A percentile compares a stretch with the other conserved stretches of the same genome.
phyloP scores from a whole-genome alignment of 2,888 invertebrate species.

The Hydriomena furcata region DNA sequence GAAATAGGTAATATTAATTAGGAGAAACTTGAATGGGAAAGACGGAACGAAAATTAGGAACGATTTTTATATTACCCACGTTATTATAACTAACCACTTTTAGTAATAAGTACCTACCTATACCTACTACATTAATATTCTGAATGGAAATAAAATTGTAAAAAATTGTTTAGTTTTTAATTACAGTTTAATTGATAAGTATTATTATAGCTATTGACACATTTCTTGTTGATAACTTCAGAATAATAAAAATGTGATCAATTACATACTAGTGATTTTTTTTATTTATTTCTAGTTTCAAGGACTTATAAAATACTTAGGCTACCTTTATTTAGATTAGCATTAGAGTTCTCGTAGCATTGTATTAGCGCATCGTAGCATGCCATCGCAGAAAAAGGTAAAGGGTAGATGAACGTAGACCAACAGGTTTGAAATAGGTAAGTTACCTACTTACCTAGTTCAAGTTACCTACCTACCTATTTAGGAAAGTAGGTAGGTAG shows the following conservation, averaged over 20 bases:
- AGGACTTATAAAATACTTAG: no score
- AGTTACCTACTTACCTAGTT: no score
- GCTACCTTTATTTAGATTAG: no score
- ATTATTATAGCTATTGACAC: conserved; percentile 79
- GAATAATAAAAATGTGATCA: conserved; percentile 78
- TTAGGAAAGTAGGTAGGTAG: no score
- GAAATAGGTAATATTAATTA: conserved; percentile 66
- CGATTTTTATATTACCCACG: conserved; percentile 47
- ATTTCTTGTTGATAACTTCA: conserved; percentile 73
- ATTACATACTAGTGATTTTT: conserved; percentile 8
- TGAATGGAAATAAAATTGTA: conserved; percentile 62
- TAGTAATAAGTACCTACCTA: conserved; percentile 41
- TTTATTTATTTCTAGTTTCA: not conserved
- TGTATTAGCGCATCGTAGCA: no score
- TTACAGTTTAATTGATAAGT: conserved; percentile 66
- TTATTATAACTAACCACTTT: conserved; percentile 53
- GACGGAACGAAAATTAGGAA: conserved; percentile 54
- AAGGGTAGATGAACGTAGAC: no score
- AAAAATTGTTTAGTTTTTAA: conserved; percentile 74
- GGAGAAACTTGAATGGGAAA: conserved; percentile 61
- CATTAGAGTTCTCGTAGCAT: no score
- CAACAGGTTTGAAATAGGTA: no score
- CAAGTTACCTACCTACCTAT: no score
- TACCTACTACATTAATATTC: conserved; percentile 51
- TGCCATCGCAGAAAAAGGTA: no score